phyloP scores from a whole-genome alignment of 2,113 vertebrate species.

The Psophia crepitans region DNA sequence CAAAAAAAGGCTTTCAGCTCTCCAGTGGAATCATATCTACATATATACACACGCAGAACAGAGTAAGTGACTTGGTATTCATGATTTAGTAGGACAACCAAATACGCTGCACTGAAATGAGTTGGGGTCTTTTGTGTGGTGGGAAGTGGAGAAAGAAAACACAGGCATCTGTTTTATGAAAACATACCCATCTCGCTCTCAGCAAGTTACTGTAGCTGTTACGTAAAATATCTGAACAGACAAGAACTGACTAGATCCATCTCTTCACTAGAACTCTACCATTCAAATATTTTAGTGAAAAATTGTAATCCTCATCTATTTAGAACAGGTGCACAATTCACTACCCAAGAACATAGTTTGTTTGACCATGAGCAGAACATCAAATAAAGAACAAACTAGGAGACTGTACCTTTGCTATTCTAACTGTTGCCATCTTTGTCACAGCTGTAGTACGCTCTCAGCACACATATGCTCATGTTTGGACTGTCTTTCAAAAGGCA shows the following conservation, averaged over 20 bases:
- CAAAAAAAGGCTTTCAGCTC: background rate
- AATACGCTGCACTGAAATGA: background rate
- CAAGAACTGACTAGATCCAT: background rate
- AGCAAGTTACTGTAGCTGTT: background rate
- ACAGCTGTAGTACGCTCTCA: background rate
- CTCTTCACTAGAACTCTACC: background rate
- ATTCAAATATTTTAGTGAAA: background rate
- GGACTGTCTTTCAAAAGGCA: background rate
- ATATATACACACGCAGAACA: fast-evolving
- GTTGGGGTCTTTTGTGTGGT: background rate
- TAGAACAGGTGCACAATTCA: background rate
- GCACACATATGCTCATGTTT: background rate
- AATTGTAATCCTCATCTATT: background rate
- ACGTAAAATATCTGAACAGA: fast-evolving
- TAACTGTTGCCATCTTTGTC: background rate
- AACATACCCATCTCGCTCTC: background rate
- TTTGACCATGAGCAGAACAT: background rate
- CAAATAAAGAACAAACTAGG: background rate
- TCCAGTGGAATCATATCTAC: fast-evolving
- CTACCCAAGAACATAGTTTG: background rate
- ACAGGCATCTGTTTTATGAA: too few relatives aligned
- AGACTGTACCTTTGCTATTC: fast-evolving
- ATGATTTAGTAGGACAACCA: background rate
- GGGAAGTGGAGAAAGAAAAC: background rate
- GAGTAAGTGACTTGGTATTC: background rate